Evolutionary conservation across 2,797 vertebrate genomes (phyloP), one percentile per base, ranked within the genome.

Genomic region (Rhinella marina): DNA sequence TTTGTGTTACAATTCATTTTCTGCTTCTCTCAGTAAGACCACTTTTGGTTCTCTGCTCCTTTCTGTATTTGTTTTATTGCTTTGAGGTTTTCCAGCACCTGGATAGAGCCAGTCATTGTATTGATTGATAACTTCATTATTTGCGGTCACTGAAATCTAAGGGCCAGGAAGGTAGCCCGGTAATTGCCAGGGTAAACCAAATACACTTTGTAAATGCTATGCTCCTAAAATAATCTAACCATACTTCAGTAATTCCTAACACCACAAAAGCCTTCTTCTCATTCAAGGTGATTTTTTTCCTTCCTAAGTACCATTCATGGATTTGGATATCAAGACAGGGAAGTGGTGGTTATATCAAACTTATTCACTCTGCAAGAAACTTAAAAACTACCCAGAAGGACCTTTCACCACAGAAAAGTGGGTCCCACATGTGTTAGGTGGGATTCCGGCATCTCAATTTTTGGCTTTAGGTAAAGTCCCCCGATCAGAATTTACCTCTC

Each of bases 171-270:
- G 62, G 52, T 52, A 57, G 82, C 68, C 54, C 10, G 62, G 56
- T 78, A 66, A 83, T 66, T 87, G 68, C 68, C 73, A 76, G 81
- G 70, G 61, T 76, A 84, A 88, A 70, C 73, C 81, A 84, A 88
- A 88, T 84, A 68, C 57, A 76, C 82, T 84, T 72, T 83, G 75
- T 88, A 88, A 88, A 88, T 84, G 81, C 64, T 80, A 81, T 76
- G 87, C 75, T 87, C 25, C 16, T 29, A 66, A 66, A 82, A 66
- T 77, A 77, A 83, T 82, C 23, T 75, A 73, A 73, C 82, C 66
- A 27, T 80, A 84, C 52, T 88, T 80, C 9, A 88, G 52, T 85
- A 27, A 79, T 79, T 64, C 82, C 54, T 52, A 88, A 72, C 76
- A 80, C 86, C 87, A 84, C 72, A 84, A 88, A 79, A 88, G 82